These are phyloP conservation scores for Clepsis dumicolana DNA, from an alignment of 2,888 invertebrate genomes.

Conservation along the genomic window DNA sequence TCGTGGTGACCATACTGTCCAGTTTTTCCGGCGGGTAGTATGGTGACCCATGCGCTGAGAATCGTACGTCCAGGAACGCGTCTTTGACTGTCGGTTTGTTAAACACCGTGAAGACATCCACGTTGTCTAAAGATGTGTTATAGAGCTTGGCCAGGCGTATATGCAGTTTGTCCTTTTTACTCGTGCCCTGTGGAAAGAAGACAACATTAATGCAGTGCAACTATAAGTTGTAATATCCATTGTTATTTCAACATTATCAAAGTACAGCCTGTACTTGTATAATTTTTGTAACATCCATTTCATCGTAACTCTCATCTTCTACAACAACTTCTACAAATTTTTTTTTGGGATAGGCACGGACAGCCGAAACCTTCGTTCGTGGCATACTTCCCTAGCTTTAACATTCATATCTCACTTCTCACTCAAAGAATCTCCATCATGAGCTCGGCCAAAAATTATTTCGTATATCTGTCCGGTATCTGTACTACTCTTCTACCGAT, in stretches of 20 bases:
- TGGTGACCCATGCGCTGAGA: slow-evolving; percentile 97
- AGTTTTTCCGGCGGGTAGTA: slow-evolving; percentile 95
- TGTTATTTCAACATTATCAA: too few relatives aligned
- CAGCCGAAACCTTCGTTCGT: too few relatives aligned
- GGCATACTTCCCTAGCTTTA: neutral
- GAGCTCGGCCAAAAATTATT: too few relatives aligned
- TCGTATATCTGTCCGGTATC: too few relatives aligned
- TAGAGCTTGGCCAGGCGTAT: slow-evolving; percentile 87
- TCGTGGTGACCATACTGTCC: slow-evolving; percentile 92
- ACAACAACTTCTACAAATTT: neutral
- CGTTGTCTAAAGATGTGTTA: slow-evolving; percentile 92
- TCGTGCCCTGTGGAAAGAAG: slow-evolving; percentile 80
- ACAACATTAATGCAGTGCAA: neutral
- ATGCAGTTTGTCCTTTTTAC: slow-evolving; percentile 91
- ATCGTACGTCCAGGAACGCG: slow-evolving; percentile 93
- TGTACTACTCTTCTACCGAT: too few relatives aligned
- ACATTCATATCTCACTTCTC: too few relatives aligned
- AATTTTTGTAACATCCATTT: too few relatives aligned
- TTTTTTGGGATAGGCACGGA: neutral
- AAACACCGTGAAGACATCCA: slow-evolving; percentile 97
- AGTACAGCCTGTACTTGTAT: too few relatives aligned
- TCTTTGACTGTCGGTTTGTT: slow-evolving; percentile 88
- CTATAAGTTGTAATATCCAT: too few relatives aligned
- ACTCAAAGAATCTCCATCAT: too few relatives aligned
- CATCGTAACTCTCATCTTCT: too few relatives aligned